phyloP scores from a whole-genome alignment of 2,113 vertebrate species.

The Nymphicus hollandicus region DNA sequence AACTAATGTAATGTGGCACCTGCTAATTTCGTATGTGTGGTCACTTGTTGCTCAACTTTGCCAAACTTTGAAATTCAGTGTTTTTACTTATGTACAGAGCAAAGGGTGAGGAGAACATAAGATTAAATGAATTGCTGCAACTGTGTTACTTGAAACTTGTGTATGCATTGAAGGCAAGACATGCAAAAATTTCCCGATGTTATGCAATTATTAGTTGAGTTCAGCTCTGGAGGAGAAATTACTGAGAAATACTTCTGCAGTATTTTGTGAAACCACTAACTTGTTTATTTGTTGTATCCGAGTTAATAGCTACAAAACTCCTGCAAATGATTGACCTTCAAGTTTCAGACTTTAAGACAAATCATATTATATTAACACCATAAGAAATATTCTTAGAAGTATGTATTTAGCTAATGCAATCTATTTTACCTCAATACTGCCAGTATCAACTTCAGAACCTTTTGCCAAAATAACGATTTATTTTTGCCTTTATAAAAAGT shows the following conservation, averaged over 20 bases:
- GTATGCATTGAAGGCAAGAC: background rate
- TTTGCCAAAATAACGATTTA: slow-evolving; percentile 92
- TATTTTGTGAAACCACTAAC: slow-evolving; percentile 51
- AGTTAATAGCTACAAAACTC: background rate
- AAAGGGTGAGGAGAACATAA: slow-evolving; percentile 1
- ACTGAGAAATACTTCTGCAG: slow-evolving; percentile 56
- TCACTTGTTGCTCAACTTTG: slow-evolving; percentile 23
- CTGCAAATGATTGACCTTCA: slow-evolving; percentile 20
- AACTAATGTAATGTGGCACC: background rate
- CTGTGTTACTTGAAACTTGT: slow-evolving; percentile 3
- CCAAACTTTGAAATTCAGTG: slow-evolving; percentile 7
- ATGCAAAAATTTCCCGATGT: background rate
- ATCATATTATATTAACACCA: slow-evolving; percentile 64
- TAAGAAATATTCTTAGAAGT: slow-evolving; percentile 58
- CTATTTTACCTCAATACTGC: slow-evolving; percentile 90
- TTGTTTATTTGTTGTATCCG: slow-evolving; percentile 8
- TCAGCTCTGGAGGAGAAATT: slow-evolving; percentile 44
- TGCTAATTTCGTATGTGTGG: background rate
- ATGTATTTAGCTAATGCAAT: slow-evolving; percentile 75
- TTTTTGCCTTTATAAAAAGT: slow-evolving; percentile 88
- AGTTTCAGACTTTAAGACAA: slow-evolving; percentile 59
- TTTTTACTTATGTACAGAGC: background rate
- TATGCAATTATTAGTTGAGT: background rate
- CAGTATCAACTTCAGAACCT: slow-evolving; percentile 82
- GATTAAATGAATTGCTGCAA: background rate